Conservation (phyloP, 2,797 vertebrate genomes). For the Glyptemys insculpta region DNA sequence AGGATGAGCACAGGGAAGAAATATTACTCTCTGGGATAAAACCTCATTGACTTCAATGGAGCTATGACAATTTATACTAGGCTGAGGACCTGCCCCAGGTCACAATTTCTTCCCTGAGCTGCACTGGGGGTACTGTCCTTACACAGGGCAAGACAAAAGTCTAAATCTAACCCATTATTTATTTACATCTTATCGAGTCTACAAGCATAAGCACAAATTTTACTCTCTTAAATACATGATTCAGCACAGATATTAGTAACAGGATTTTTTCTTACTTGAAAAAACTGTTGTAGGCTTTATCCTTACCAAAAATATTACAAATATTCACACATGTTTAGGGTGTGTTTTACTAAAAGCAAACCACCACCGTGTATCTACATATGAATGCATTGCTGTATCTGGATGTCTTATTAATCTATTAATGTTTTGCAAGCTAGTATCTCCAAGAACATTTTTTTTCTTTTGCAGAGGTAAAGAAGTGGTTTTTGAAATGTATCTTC, state of each 20-base stretch:
- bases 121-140: not conserved
- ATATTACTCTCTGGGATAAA: not conserved
- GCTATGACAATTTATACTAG: not conserved
- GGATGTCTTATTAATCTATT: not conserved
- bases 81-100: not conserved
- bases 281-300: constrained; percentile 4
- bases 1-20: not conserved
- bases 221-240: not conserved
- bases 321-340: not conserved
- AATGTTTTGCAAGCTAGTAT: not conserved
- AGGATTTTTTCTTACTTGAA: not conserved
- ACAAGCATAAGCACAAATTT: not conserved
- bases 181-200: not conserved
- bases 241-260: not conserved
- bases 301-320: not conserved
- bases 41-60: not conserved
- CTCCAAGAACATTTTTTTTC: not conserved
- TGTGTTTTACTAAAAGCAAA: not conserved
- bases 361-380: not conserved
- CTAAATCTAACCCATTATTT: not conserved
- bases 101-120: not conserved
- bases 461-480: not conserved
- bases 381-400: not conserved
- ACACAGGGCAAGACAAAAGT: not conserved
- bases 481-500: not conserved